These are phyloP conservation scores for Elmis aenea DNA, from an alignment of 2,888 invertebrate genomes.

Conservation along the genomic window DNA sequence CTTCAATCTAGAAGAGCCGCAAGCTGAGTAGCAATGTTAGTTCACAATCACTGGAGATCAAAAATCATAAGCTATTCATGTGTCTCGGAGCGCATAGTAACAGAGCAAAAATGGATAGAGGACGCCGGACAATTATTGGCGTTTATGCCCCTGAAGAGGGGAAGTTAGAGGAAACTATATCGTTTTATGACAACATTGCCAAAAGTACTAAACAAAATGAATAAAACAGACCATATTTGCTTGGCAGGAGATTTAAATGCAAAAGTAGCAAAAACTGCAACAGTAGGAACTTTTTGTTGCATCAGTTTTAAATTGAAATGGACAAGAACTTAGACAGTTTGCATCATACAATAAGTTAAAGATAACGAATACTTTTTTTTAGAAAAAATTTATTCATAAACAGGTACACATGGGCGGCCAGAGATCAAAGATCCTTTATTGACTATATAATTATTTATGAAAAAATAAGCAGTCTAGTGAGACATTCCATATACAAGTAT, in stretches of 20 bases:
- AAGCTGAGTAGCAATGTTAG: background rate
- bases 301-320: background rate
- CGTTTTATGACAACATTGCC: conserved; percentile 1
- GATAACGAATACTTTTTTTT: no score
- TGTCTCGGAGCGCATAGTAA: background rate
- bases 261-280: conserved; percentile 1
- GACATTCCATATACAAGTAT: no score
- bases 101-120: background rate
- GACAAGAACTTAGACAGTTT: conserved; percentile 1
- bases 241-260: background rate
- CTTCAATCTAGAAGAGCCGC: background rate
- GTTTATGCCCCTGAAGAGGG: conserved; percentile 3
- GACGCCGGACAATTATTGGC: conserved; percentile 1
- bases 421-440: conserved; percentile 2
- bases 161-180: background rate
- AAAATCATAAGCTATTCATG: background rate
- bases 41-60: background rate
- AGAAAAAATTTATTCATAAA: no score
- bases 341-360: background rate
- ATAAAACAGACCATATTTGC: background rate
- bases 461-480: background rate
- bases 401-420: conserved; percentile 2
- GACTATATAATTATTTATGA: conserved; percentile 1
- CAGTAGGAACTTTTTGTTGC: background rate
- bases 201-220: background rate